A percentile compares a stretch with the other conserved stretches of the same genome.
Evolutionary conservation across 2,113 vertebrate species (phyloP).

Genomic region (Cariama cristata): DNA sequence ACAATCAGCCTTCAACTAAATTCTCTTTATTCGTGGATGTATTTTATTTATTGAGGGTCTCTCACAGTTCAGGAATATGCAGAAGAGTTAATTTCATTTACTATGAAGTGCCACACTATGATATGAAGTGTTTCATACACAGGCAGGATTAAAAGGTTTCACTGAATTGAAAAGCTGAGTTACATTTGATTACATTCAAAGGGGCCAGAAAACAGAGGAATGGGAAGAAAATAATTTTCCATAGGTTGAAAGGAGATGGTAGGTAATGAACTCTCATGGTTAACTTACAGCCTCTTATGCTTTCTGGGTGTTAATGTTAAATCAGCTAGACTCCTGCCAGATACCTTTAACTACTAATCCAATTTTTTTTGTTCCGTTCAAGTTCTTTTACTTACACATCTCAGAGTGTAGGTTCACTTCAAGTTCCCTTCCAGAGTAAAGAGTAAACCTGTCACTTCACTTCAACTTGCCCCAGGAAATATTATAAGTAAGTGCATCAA

Average conservation of each 20-base stretch:
- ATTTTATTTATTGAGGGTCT: neutral
- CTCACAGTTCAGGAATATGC: neutral
- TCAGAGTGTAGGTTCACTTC: neutral
- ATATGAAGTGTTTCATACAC: neutral
- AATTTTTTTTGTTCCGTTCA: neutral
- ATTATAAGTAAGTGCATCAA: neutral
- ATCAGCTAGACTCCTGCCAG: neutral
- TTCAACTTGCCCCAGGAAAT: neutral
- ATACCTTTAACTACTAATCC: neutral
- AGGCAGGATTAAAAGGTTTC: conserved; percentile 6
- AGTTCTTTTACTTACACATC: neutral
- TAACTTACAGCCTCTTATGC: neutral
- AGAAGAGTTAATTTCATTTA: conserved; percentile 13
- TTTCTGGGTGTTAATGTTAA: neutral
- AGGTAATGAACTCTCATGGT: conserved; percentile 17
- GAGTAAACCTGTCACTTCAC: neutral
- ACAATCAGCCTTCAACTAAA: neutral
- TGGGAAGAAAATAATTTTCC: neutral
- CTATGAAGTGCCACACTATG: neutral
- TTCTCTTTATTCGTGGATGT: neutral
- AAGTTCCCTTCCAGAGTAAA: neutral
- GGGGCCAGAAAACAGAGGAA: neutral
- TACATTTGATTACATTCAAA: neutral
- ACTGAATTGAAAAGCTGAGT: neutral
- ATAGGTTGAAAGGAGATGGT: neutral